Conservation (phyloP, 2,797 vertebrate species). For the Naso thynnoides region DNA sequence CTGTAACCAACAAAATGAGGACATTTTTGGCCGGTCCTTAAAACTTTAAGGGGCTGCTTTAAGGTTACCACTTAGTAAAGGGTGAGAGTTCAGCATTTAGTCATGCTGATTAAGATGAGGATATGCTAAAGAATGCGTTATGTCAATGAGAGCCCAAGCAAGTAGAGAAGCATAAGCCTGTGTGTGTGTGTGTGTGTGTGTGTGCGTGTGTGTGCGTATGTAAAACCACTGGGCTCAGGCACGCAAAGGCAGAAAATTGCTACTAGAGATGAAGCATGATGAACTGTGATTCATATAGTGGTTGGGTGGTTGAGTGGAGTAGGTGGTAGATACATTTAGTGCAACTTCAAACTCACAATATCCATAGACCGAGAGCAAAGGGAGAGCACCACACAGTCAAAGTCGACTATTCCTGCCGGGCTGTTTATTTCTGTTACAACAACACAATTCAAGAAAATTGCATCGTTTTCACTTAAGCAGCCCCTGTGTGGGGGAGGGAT, state of each 20-base stretch:
- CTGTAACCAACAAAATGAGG: no score
- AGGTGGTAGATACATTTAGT: conserved; percentile 77
- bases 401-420: conserved; percentile 24
- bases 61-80: no score
- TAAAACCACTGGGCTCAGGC: conserved; percentile 1
- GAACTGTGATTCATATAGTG: conserved; percentile 71
- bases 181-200: not conserved
- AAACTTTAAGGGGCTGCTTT: no score
- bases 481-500: conserved; percentile 17
- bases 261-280: conserved; percentile 51
- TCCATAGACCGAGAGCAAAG: conserved; percentile 47
- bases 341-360: conserved; percentile 63
- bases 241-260: conserved; percentile 50
- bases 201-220: conserved; percentile 8
- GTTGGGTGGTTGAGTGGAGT: conserved; percentile 73
- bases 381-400: conserved; percentile 36
- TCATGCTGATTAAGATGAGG: no score
- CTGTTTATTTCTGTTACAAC: conserved; percentile 34
- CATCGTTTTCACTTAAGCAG: conserved; percentile 34
- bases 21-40: no score
- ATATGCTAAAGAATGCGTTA: no score
- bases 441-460: conserved; percentile 40
- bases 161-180: not conserved
- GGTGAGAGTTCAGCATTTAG: no score
- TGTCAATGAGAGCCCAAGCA: no score